A percentile compares a stretch with the other conserved stretches of the same genome.
Conservation (phyloP, 92 coral and sea anemone species). For the Porites divaricata region DNA sequence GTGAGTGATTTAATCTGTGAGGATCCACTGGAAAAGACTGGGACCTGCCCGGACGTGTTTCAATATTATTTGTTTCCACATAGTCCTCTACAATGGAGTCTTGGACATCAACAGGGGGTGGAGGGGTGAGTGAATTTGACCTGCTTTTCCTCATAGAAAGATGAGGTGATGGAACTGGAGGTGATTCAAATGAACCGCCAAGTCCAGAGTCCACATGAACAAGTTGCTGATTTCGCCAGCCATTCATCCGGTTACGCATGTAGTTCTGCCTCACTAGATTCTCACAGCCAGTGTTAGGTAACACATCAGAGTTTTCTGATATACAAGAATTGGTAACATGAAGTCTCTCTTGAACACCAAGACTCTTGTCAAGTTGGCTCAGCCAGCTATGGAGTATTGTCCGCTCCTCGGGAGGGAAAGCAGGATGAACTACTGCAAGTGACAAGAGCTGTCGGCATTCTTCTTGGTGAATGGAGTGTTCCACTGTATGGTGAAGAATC, state of each 20-base stretch:
- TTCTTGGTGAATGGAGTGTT: conserved; percentile 89
- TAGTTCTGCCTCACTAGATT: conserved; percentile 87
- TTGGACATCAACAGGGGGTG: conserved; percentile 79
- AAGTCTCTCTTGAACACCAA: conserved; percentile 79
- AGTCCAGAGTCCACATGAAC: conserved; percentile 95
- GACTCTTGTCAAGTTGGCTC: conserved; percentile 87
- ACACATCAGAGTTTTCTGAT: conserved; percentile 69
- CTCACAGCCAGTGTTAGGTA: conserved; percentile 86
- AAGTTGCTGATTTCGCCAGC: conserved; percentile 92
- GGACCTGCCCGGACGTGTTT: conserved; percentile 99
- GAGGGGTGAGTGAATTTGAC: conserved; percentile 89
- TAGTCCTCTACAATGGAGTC: conserved; percentile 83
- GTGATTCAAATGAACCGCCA: conserved; percentile 90
- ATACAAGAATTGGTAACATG: conserved; percentile 59
- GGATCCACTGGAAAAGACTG: conserved; percentile 99
- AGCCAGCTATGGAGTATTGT: conserved; percentile 86
- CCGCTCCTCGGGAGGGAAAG: conserved; percentile 93
- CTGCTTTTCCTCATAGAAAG: conserved; percentile 67
- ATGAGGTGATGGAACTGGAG: conserved; percentile 48
- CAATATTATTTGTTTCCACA: conserved; percentile 66
- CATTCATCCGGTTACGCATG: conserved; percentile 72
- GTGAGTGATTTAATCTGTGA: conserved; percentile 79
- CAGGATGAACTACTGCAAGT: conserved; percentile 98
- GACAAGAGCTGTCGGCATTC: conserved; percentile 98
- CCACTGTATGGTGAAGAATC: conserved; percentile 87